A percentile compares a stretch with the other conserved stretches of the same genome.
Conservation (phyloP, 2,797 vertebrate species). For the Champsocephalus esox region DNA sequence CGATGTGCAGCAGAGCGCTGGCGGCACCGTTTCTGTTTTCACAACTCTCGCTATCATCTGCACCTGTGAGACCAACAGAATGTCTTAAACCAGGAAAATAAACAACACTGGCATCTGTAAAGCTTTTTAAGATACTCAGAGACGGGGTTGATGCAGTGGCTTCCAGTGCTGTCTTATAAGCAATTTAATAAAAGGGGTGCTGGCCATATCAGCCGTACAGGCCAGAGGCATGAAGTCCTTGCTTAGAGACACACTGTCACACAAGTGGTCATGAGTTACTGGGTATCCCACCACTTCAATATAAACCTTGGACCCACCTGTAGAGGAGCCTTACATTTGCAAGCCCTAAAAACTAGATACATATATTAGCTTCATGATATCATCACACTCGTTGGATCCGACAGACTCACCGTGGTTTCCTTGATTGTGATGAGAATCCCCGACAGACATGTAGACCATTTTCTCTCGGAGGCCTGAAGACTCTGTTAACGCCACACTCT, state of each 20-base stretch:
- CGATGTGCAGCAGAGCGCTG: slow-evolving; percentile 96
- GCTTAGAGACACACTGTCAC: slow-evolving; percentile 89
- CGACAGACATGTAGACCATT: slow-evolving; percentile 99
- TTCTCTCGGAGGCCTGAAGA: slow-evolving; percentile 94
- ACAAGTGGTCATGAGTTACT: slow-evolving; percentile 89
- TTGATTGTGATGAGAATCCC: slow-evolving; percentile 93
- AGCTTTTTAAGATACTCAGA: slow-evolving; percentile 48
- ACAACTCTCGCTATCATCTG: slow-evolving; percentile 88
- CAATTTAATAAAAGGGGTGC: slow-evolving; percentile 71
- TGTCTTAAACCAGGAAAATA: not conserved
- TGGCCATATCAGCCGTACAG: slow-evolving; percentile 94
- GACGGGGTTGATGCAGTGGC: slow-evolving; percentile 53
- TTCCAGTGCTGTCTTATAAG: slow-evolving; percentile 58
- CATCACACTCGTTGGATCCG: not conserved
- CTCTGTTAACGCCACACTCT: slow-evolving; percentile 90
- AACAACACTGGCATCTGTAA: slow-evolving; percentile 14
- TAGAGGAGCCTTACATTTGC: slow-evolving; percentile 67
- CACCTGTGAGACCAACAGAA: slow-evolving; percentile 62
- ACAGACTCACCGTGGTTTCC: slow-evolving; percentile 91
- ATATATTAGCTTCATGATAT: slow-evolving; percentile 45
- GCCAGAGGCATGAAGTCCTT: slow-evolving; percentile 96
- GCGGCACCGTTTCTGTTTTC: slow-evolving; percentile 97
- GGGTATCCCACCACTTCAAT: slow-evolving; percentile 96
- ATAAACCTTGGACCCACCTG: slow-evolving; percentile 94
- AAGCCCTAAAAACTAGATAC: slow-evolving; percentile 50